phyloP scores from a whole-genome alignment of 2,888 invertebrate genomes.

The Ophion ellenae region DNA sequence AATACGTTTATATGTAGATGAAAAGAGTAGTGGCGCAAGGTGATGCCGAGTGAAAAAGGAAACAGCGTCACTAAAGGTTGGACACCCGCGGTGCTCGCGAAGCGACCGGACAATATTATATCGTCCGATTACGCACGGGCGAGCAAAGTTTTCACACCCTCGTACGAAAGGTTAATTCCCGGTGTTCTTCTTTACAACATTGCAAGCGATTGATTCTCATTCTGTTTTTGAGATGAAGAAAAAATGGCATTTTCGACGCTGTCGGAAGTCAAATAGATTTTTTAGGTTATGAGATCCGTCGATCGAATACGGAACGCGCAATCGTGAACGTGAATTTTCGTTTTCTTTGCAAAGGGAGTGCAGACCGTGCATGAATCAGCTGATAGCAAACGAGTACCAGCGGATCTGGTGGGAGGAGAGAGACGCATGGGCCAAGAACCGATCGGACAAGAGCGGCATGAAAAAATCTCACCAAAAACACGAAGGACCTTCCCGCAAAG shows the following conservation, averaged over 20 bases:
- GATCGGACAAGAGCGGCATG: constrained; percentile 24
- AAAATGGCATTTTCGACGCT: background rate
- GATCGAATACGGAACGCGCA: background rate
- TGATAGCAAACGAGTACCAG: constrained; percentile 76
- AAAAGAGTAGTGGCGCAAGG: background rate
- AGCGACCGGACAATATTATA: constrained; percentile 72
- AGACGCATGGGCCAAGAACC: constrained; percentile 68
- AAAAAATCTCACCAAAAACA: constrained; percentile 36
- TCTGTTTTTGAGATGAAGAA: background rate
- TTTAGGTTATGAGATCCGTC: background rate
- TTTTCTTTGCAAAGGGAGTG: constrained; percentile 66
- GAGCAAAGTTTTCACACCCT: constrained; percentile 71
- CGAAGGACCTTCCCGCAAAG: constrained; percentile 43
- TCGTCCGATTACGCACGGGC: constrained; percentile 71
- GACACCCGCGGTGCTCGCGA: constrained; percentile 69
- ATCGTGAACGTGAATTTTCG: background rate
- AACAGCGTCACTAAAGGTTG: constrained; percentile 63
- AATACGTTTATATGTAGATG: background rate
- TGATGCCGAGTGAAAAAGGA: constrained; percentile 53
- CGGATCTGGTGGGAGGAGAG: constrained; percentile 75
- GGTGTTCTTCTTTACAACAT: background rate
- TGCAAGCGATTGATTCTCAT: background rate
- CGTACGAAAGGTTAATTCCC: constrained; percentile 73
- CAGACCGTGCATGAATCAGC: constrained; percentile 72
- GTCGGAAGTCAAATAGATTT: background rate